Percentiles rank a stretch among this genome's conserved stretches.
Conservation (phyloP, 2,113 vertebrate genomes). For the Mesocricetus auratus region DNA sequence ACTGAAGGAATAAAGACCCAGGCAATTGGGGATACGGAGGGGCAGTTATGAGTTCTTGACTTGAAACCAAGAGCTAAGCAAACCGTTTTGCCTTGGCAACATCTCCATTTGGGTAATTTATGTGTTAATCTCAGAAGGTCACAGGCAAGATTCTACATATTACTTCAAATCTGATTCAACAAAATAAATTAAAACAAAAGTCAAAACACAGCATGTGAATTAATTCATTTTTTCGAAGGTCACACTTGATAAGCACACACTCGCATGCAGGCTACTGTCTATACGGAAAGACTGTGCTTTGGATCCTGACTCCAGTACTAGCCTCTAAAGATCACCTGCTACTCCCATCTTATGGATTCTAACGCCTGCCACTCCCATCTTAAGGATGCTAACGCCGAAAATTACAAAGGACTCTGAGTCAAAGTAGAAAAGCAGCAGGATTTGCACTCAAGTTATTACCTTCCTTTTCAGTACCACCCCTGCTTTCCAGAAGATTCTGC, state of each 20-base stretch:
- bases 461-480: not conserved
- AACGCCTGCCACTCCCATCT: not conserved
- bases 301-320: not conserved
- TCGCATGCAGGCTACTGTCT: not conserved
- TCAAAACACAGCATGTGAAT: conserved; percentile 39
- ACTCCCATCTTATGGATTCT: no score
- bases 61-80: conserved; percentile 46
- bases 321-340: not conserved
- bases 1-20: not conserved
- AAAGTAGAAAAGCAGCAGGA: not conserved
- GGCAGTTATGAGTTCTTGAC: not conserved
- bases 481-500: not conserved
- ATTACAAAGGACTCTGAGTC: not conserved
- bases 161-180: conserved; percentile 40
- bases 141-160: conserved; percentile 10
- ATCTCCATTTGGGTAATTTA: conserved; percentile 23
- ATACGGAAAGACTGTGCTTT: not conserved
- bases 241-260: not conserved
- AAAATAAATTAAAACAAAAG: conserved; percentile 54
- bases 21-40: not conserved
- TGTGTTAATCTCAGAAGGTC: conserved; percentile 44
- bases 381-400: not conserved
- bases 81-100: conserved; percentile 46
- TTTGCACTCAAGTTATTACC: not conserved
- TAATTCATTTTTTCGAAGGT: conserved; percentile 43